phyloP scores from a whole-genome alignment of 2,888 invertebrate genomes.

The Chironomus riparius region DNA sequence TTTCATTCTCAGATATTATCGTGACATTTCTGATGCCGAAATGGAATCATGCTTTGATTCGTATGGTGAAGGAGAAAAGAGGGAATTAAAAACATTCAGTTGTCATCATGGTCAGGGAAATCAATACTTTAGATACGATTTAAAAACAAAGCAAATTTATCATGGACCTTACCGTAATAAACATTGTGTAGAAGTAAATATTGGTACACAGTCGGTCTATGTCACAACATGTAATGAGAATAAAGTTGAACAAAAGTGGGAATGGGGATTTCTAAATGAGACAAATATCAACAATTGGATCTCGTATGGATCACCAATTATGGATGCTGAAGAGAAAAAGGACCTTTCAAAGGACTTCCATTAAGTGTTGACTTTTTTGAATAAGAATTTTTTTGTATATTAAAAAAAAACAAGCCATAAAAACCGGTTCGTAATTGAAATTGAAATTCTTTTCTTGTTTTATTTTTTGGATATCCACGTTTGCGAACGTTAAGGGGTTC shows the following conservation, averaged over 20 bases:
- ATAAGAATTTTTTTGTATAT: not conserved
- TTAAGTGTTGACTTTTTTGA: too few species aligned
- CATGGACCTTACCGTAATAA: not conserved
- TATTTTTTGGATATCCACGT: too few species aligned
- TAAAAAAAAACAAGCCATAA: not conserved
- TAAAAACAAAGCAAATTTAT: conserved; percentile 5
- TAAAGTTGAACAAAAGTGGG: conserved; percentile 1
- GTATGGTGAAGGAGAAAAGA: conserved; percentile 54
- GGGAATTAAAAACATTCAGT: conserved; percentile 68
- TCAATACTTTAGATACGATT: conserved; percentile 79
- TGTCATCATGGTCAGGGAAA: conserved; percentile 91
- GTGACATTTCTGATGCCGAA: conserved; percentile 42
- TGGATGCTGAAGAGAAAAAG: not conserved
- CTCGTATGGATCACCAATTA: conserved; percentile 1
- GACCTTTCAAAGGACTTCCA: not conserved
- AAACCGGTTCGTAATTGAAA: not conserved
- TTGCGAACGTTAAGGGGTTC: too few species aligned
- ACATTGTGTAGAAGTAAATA: conserved; percentile 5
- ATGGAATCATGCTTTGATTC: conserved; percentile 80
- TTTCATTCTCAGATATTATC: conserved; percentile 34
- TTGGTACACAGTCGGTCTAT: not conserved
- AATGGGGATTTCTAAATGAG: conserved; percentile 15
- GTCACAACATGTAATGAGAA: not conserved
- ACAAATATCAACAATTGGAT: conserved; percentile 14
- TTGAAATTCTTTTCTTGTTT: not conserved